Percentiles rank a stretch among this genome's conserved stretches.
phyloP scores from a whole-genome alignment of 2,888 invertebrate species.

The Acronicta alni region DNA sequence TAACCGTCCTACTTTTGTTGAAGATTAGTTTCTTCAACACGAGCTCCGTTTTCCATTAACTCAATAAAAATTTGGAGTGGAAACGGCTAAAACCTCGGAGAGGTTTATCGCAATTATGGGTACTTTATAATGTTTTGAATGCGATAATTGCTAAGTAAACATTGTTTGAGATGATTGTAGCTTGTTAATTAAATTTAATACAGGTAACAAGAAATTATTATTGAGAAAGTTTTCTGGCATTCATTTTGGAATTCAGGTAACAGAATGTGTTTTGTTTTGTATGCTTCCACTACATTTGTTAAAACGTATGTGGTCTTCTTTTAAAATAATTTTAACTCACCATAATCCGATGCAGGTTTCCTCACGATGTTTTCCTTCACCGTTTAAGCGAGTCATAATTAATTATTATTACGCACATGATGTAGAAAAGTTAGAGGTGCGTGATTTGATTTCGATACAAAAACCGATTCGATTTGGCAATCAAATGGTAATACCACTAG shows the following conservation, averaged over 20 bases:
- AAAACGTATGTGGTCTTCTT: too few relatives aligned
- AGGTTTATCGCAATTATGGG: constrained; percentile 34
- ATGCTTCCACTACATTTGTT: too few relatives aligned
- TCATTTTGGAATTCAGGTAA: constrained; percentile 1
- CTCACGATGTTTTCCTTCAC: too few relatives aligned
- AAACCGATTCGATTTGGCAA: too few relatives aligned
- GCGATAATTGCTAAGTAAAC: constrained; percentile 11
- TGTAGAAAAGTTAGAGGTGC: too few relatives aligned
- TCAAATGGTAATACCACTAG: too few relatives aligned
- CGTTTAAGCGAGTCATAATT: too few relatives aligned
- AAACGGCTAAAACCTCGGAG: constrained; percentile 39
- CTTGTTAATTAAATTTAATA: constrained; percentile 22
- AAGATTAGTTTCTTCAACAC: constrained; percentile 43
- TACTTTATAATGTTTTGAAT: constrained; percentile 34
- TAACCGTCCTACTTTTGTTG: constrained; percentile 30
- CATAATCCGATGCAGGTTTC: too few relatives aligned
- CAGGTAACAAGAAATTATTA: constrained; percentile 6
- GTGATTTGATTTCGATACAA: too few relatives aligned
- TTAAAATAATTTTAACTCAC: too few relatives aligned
- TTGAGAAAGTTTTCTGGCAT: neutral
- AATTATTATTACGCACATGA: too few relatives aligned
- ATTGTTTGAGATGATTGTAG: constrained; percentile 16
- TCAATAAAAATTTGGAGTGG: constrained; percentile 44
- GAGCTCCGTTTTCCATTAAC: constrained; percentile 50
- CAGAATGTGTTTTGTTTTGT: too few relatives aligned